Conservation (phyloP, 2,113 vertebrate species). For the Alces alces region DNA sequence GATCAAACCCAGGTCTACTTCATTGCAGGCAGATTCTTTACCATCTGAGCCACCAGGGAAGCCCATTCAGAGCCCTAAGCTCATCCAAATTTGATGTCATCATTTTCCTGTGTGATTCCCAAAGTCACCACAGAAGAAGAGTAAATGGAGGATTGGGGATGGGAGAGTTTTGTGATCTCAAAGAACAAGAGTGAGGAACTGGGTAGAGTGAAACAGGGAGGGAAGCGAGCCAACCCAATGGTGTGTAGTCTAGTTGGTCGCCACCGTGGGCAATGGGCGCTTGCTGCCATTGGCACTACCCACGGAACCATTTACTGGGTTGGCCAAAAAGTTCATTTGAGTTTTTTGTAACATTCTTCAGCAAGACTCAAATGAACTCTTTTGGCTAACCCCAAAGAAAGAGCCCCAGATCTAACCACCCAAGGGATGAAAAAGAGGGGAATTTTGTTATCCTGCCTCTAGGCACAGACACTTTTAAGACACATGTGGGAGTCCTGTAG, state of each 20-base stretch:
- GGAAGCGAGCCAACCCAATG: background rate
- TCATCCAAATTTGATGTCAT: background rate
- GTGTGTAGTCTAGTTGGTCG: background rate
- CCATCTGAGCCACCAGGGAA: background rate
- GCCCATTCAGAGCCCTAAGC: background rate
- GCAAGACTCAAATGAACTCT: background rate
- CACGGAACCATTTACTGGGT: background rate
- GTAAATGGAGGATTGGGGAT: background rate
- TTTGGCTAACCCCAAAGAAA: background rate
- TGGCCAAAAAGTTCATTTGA: background rate
- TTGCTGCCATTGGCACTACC: background rate
- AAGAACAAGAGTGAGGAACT: background rate
- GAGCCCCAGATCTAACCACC: background rate
- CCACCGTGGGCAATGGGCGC: background rate
- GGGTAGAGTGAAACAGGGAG: background rate
- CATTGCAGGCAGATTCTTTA: background rate
- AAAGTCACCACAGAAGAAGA: background rate
- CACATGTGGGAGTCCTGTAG: background rate
- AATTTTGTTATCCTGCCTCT: background rate
- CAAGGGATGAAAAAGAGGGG: background rate
- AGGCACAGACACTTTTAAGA: background rate
- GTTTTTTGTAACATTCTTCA: background rate
- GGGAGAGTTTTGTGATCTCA: background rate
- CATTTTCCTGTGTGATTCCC: background rate
- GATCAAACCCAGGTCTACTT: background rate